Percentiles rank a stretch among this genome's conserved stretches.
Evolutionary conservation across 2,888 invertebrate species (phyloP).

Genomic region (Sycophila texana): DNA sequence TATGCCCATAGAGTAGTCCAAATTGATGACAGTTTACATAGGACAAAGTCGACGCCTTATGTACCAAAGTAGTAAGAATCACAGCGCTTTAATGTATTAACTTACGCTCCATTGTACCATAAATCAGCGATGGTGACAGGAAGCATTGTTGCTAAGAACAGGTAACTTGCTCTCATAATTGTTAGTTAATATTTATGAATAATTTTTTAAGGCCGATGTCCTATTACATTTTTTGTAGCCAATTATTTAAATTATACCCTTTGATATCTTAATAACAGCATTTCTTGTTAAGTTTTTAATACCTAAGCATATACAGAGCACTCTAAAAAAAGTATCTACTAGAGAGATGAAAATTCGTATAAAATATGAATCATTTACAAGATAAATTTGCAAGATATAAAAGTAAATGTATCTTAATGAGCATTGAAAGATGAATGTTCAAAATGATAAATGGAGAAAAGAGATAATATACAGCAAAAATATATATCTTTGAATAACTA

Average conservation of each 20-base stretch:
- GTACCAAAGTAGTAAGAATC: conserved; percentile 35
- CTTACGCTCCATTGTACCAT: conserved; percentile 73
- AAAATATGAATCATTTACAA: conserved; percentile 21
- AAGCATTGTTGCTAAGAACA: conserved; percentile 69
- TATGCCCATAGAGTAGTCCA: conserved; percentile 16
- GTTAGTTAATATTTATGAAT: conserved; percentile 61
- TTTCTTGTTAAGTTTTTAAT: conserved; percentile 42
- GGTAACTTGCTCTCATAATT: conserved; percentile 68
- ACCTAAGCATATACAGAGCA: conserved; percentile 41
- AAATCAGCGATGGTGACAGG: conserved; percentile 70
- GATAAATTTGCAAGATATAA: conserved; percentile 1
- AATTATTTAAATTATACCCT: conserved; percentile 37
- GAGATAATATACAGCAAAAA: not conserved
- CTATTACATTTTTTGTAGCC: conserved; percentile 36
- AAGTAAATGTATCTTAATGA: not conserved
- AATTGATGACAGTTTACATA: conserved; percentile 17
- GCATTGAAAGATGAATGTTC: not conserved
- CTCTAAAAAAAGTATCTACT: conserved; percentile 13
- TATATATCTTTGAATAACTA: not conserved
- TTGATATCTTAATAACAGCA: conserved; percentile 29
- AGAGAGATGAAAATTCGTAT: conserved; percentile 1
- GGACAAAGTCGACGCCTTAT: conserved; percentile 54
- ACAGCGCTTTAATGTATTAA: conserved; percentile 57
- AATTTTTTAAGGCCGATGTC: conserved; percentile 36
- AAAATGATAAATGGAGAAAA: not conserved